Base-by-base conservation (phyloP, 2,797 vertebrate genomes). In the Pteropus rufus region DNA sequence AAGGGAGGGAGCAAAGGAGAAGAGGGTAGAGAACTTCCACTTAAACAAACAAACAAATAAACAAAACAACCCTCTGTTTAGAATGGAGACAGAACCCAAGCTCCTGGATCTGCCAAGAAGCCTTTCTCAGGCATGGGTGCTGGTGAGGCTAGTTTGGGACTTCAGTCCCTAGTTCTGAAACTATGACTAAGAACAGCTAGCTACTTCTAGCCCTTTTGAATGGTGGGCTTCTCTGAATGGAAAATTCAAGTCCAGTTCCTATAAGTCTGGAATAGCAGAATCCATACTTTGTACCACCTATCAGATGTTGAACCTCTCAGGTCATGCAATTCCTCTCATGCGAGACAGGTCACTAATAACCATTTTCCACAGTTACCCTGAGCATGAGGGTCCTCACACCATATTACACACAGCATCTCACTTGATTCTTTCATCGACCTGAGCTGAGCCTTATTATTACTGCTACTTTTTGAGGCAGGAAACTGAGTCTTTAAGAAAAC, bases 201-300 rank as follows among this genome's bases (percentile, higher is more conserved):
- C 93, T 96, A 82, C 96, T 93, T 96, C 88, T 62, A 97, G 96
- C 0, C 49, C 44, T 70, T 60, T 3, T 4, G 52, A 24, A 31
- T 73, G 24, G 41, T 46, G n/a, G 36, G 36, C n/a, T 60, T 89
- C 67, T 7, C 26, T 19, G 11, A 31, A 62, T 24, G 18, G 46
- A 49, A 87, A 95, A 70, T 46, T 67, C 23, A 14, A 83, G 46
- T 24, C 80, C 67, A 64, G 18, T 64, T 7, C 5, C 41, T 64
- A 2, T 2, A 58, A 54, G 3, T 34, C 41, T 62, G 21, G 39
- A 58, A 56, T 60, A 7, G 0, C 24, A 90, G 75, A 83, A 90
- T 77, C 52, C 29, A 23, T 23, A 26, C 7, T 14, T 73, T 36
- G 29, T 7, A 34, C 36, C n/a, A 56, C 2, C 26, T 58, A 15